Percentiles rank a stretch among this genome's conserved stretches.
Conservation (phyloP, 2,888 invertebrate genomes). For the Atherix ibis region DNA sequence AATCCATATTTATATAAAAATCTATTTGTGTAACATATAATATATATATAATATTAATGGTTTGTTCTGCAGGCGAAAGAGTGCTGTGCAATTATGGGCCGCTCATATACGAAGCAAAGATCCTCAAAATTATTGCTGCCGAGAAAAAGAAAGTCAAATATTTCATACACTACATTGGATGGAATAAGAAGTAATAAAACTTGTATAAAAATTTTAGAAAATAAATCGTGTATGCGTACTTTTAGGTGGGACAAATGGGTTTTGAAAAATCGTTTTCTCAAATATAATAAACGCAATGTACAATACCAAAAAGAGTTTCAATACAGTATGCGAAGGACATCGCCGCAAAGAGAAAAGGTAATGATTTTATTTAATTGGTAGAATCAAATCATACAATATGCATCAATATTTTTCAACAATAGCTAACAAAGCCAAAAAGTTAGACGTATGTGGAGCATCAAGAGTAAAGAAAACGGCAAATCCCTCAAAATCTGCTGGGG, state of each 20-base stretch:
- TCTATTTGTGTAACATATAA: slow-evolving; percentile 1
- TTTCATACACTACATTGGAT: slow-evolving; percentile 91
- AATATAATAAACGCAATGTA: slow-evolving; percentile 77
- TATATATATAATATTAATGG: slow-evolving; percentile 5
- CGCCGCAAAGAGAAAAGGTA: slow-evolving; percentile 49
- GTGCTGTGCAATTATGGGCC: slow-evolving; percentile 94
- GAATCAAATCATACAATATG: background rate
- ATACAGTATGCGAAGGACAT: slow-evolving; percentile 63
- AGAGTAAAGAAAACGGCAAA: slow-evolving; percentile 16
- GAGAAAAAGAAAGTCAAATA: slow-evolving; percentile 82
- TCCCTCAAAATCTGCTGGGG: slow-evolving; percentile 15
- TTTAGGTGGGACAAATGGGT: slow-evolving; percentile 85
- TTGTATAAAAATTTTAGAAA: background rate
- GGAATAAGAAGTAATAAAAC: slow-evolving; percentile 92
- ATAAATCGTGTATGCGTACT: slow-evolving; percentile 12
- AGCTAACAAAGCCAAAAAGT: slow-evolving; percentile 27
- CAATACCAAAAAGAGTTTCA: slow-evolving; percentile 71
- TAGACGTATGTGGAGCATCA: slow-evolving; percentile 15
- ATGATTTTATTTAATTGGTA: slow-evolving; percentile 1
- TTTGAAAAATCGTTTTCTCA: slow-evolving; percentile 75
- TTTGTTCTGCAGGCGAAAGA: slow-evolving; percentile 52
- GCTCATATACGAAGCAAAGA: slow-evolving; percentile 92
- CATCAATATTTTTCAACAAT: slow-evolving; percentile 14
- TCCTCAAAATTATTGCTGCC: slow-evolving; percentile 63
- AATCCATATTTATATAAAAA: no score